phyloP scores from a whole-genome alignment of 2,888 invertebrate species.

The Erebia ligea region DNA sequence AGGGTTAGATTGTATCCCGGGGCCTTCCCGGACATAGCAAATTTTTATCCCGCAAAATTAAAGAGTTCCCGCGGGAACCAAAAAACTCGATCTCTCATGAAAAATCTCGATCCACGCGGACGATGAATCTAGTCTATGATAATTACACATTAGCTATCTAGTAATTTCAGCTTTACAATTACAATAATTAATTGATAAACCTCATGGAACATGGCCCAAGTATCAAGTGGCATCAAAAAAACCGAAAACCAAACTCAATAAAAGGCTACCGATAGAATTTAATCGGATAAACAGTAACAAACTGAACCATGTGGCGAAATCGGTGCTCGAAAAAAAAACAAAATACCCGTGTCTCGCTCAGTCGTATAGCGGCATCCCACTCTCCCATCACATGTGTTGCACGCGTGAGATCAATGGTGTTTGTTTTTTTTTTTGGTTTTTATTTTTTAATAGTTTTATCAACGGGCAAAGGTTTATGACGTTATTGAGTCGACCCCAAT shows the following conservation, averaged over 20 bases:
- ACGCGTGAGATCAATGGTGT: slow-evolving; percentile 68
- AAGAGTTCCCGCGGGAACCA: too few relatives aligned
- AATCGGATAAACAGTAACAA: slow-evolving; percentile 38
- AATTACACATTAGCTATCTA: too few relatives aligned
- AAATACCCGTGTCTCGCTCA: slow-evolving; percentile 48
- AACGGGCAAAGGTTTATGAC: slow-evolving; percentile 47
- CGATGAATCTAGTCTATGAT: too few relatives aligned
- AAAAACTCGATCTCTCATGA: too few relatives aligned
- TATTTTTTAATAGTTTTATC: slow-evolving; percentile 50
- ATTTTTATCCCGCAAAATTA: too few relatives aligned
- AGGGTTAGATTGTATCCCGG: too few relatives aligned
- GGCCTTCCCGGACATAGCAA: too few relatives aligned
- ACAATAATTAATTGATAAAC: too few relatives aligned
- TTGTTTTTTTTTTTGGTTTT: slow-evolving; percentile 67
- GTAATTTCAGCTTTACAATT: too few relatives aligned
- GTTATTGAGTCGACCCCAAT: slow-evolving; percentile 29
- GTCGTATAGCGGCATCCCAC: slow-evolving; percentile 51
- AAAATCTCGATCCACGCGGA: too few relatives aligned
- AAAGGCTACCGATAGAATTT: slow-evolving; percentile 35
- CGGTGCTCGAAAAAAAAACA: slow-evolving; percentile 62
- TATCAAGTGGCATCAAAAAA: slow-evolving; percentile 14
- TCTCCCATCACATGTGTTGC: slow-evolving; percentile 65
- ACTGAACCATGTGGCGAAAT: slow-evolving; percentile 66
- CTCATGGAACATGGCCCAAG: too few relatives aligned
- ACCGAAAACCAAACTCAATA: slow-evolving; percentile 27